These are phyloP conservation scores for Athrips mouffetella DNA, from an alignment of 2,888 invertebrate genomes.

Conservation along the genomic window DNA sequence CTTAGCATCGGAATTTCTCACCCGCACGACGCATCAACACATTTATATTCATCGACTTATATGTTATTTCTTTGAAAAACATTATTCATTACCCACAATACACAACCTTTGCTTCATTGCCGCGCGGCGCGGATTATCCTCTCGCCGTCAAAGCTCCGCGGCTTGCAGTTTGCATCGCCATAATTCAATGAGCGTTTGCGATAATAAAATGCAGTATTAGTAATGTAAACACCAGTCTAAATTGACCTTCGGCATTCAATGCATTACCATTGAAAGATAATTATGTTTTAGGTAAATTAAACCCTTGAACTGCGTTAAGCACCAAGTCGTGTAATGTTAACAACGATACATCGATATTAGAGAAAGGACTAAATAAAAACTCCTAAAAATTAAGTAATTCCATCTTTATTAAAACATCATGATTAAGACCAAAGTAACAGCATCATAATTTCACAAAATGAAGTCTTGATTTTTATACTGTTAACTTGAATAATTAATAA, in stretches of 20 bases:
- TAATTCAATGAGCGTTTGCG: constrained; percentile 26
- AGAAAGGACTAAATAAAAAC: constrained; percentile 27
- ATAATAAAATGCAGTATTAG: constrained; percentile 26
- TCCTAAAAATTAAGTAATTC: constrained; percentile 47
- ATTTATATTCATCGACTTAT: constrained; percentile 53
- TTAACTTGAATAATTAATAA: constrained; percentile 34
- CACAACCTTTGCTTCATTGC: constrained; percentile 43
- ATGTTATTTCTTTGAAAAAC: constrained; percentile 31
- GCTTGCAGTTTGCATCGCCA: constrained; percentile 14
- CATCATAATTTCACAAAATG: constrained; percentile 66
- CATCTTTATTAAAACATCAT: constrained; percentile 75
- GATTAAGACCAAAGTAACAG: constrained; percentile 71
- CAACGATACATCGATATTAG: neutral
- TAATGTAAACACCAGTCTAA: constrained; percentile 32
- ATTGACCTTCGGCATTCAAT: constrained; percentile 27
- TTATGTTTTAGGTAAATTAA: neutral
- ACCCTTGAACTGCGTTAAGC: neutral
- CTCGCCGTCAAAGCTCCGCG: constrained; percentile 15
- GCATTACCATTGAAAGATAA: neutral
- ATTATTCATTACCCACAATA: constrained; percentile 23
- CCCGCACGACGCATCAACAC: constrained; percentile 61
- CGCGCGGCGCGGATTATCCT: constrained; percentile 27
- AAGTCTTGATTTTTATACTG: constrained; percentile 48
- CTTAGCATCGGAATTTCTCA: constrained; percentile 72
- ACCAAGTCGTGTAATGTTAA: neutral